Evolutionary conservation across 92 coral and sea anemone species (phyloP).

Genomic region (Diadumene lineata): DNA sequence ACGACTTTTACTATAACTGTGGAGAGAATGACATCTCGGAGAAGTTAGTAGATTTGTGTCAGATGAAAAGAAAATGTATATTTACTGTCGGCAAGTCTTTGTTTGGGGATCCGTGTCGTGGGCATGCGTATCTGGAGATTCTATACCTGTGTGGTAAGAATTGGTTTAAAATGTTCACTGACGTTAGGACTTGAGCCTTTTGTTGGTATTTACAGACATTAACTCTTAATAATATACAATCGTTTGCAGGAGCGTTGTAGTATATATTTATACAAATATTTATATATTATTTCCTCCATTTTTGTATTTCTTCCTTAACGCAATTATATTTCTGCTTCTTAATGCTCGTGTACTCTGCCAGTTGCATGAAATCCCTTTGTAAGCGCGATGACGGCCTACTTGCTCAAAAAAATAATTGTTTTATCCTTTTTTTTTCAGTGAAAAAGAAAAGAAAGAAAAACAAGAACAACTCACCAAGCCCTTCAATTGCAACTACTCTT

Average conservation of each 20-base stretch:
- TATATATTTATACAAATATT: too few relatives aligned
- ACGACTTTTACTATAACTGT: conserved; percentile 35
- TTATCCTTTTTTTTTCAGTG: conserved; percentile 14
- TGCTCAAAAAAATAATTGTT: too few relatives aligned
- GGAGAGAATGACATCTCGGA: conserved; percentile 47
- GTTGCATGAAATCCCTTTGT: too few relatives aligned
- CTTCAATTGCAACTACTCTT: conserved; percentile 2
- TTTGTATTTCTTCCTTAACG: neutral
- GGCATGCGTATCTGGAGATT: conserved; percentile 52
- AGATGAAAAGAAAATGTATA: conserved; percentile 45
- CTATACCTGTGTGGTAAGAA: conserved; percentile 71
- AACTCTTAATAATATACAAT: too few relatives aligned
- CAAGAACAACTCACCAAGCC: neutral
- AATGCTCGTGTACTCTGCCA: too few relatives aligned
- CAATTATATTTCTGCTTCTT: too few relatives aligned
- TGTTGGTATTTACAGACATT: too few relatives aligned
- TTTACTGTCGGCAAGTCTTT: conserved; percentile 26
- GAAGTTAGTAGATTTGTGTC: conserved; percentile 37
- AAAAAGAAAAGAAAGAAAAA: conserved; percentile 23
- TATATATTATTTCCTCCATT: neutral
- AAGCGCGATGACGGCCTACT: too few relatives aligned
- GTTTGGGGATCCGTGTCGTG: conserved; percentile 59
- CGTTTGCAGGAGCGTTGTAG: too few relatives aligned
- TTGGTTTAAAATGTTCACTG: neutral
- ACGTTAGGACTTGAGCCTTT: too few relatives aligned